Conservation (phyloP, 1,140 invertebrate genomes). For the Nasonia vitripennis region DNA sequence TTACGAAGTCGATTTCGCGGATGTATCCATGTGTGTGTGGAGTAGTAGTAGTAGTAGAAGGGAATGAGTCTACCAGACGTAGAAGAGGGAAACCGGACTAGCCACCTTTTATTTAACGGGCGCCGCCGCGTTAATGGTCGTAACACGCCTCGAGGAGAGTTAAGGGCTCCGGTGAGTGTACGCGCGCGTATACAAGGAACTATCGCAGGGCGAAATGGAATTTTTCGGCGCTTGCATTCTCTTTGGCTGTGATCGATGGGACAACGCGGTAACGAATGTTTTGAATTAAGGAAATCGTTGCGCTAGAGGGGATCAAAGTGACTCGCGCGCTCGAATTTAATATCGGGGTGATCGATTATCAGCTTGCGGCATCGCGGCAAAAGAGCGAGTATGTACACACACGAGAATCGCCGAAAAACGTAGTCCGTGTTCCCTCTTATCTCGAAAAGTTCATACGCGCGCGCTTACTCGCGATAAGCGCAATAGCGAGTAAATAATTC, state of each 20-base stretch:
- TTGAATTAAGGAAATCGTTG: neutral
- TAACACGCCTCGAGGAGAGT: slow-evolving; percentile 45
- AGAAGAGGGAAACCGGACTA: slow-evolving; percentile 32
- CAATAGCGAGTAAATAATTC: slow-evolving; percentile 52
- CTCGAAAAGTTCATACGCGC: neutral
- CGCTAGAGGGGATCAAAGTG: neutral
- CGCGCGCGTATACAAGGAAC: neutral
- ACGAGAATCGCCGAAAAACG: neutral
- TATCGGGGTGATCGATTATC: neutral
- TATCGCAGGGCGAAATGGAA: neutral
- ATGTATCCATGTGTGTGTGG: neutral
- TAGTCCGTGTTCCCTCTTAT: neutral
- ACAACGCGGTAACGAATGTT: neutral
- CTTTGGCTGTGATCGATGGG: neutral
- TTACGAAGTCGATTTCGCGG: slow-evolving; percentile 54
- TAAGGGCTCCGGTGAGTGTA: slow-evolving; percentile 9
- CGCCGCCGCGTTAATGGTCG: slow-evolving; percentile 45
- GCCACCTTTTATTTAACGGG: slow-evolving; percentile 48
- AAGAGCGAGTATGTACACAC: neutral
- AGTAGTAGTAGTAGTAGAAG: neutral
- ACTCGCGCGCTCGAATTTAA: neutral
- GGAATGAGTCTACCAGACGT: neutral
- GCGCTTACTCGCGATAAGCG: slow-evolving; percentile 21
- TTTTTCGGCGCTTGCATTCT: neutral
- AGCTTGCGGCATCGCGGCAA: neutral